Evolutionary conservation across 2,888 invertebrate genomes (phyloP), one percentile per base, ranked within the genome.

Genomic region (Tetranychus piercei): DNA sequence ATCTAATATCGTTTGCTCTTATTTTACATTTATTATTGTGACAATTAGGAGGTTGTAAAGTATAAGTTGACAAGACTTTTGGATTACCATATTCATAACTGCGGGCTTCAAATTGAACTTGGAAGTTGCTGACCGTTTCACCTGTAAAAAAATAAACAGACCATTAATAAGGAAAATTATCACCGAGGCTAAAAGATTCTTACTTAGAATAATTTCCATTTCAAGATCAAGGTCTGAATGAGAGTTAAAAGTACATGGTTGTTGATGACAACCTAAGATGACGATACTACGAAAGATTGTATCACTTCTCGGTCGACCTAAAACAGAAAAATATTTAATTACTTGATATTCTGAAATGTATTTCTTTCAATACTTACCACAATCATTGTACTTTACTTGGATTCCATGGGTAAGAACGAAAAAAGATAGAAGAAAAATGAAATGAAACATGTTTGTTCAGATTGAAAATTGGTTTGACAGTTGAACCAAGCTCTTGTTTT

Each of bases 1-100:
- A 69, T 20, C 69, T 18, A 69, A 69, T 20, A 9, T 69, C 69
- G 5, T 23, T 11, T 5, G 69, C 69, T 20, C 69, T 18, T 20
- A 69, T 69, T 22, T 69, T 69, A 23, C 69, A 69, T 69, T 23
- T 69, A 2, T 11, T 69, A 11, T n/a, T 20, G 1, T 23, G 18
- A 69, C 69, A 69, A 69, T 69, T 69, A 5, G 69, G 69, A 20
- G 69, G 69, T 4, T 69, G 69, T 20, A 69, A 11, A 5, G 69
- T 69, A 20, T 23, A 23, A 69, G 69, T 69, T 15, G 55, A 55
- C 55, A 55, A 55, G 2, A 15, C 9, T 55, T 55, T 55, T 9
- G 55, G 9, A 15, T 9, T 55, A 55, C 55, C 55, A 55, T 55
- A 55, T 55, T 55, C 55, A 15, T 55, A 55, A 15, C 55, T 55